phyloP scores from a whole-genome alignment of 2,888 invertebrate genomes.

The Agrilus mali region DNA sequence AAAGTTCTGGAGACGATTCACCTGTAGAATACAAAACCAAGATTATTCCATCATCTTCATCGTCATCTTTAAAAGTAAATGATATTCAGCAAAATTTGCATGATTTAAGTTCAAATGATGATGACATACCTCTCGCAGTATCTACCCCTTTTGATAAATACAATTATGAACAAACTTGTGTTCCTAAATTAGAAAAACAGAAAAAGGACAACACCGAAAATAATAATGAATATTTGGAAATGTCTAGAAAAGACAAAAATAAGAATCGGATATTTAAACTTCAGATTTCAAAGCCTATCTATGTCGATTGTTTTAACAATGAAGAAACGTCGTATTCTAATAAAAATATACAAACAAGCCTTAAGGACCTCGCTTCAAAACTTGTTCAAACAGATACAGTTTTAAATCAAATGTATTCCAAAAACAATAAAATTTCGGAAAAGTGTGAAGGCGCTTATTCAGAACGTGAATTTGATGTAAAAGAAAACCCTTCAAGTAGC shows the following conservation, averaged over 20 bases:
- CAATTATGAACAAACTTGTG: conserved; percentile 2
- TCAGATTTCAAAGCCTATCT: too few relatives aligned
- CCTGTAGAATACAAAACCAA: not conserved
- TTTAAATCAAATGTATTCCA: too few relatives aligned
- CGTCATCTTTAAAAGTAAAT: not conserved
- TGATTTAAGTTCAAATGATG: not conserved
- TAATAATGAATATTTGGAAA: conserved; percentile 4
- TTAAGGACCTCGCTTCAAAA: conserved; percentile 6
- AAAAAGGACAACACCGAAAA: not conserved
- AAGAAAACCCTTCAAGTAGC: too few relatives aligned
- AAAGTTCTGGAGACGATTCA: not conserved
- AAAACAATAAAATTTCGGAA: too few relatives aligned
- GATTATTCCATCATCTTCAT: not conserved
- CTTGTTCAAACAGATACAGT: not conserved
- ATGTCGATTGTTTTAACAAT: not conserved
- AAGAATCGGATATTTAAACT: too few relatives aligned
- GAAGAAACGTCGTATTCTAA: conserved; percentile 7
- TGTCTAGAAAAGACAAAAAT: not conserved
- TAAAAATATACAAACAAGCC: conserved; percentile 17
- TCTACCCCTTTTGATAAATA: conserved; percentile 13
- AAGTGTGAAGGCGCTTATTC: too few relatives aligned
- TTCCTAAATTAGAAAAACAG: conserved; percentile 9
- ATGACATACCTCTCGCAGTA: conserved; percentile 13
- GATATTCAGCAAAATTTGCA: not conserved
- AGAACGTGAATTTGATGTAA: too few relatives aligned